These are phyloP conservation scores for Archivesica marissinica DNA, from an alignment of 1,140 invertebrate genomes.

Conservation along the genomic window DNA sequence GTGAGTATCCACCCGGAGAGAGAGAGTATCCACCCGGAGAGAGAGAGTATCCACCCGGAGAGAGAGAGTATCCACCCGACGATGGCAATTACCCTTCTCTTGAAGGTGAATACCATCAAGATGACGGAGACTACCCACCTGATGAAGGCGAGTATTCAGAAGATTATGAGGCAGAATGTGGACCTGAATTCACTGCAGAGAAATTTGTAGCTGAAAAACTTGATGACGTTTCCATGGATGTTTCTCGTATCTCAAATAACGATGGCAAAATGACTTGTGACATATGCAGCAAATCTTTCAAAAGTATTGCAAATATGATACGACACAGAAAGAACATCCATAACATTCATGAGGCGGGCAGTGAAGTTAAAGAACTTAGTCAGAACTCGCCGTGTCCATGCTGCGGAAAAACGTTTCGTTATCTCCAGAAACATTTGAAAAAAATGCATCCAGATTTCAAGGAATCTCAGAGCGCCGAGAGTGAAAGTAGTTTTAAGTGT, in stretches of 20 bases:
- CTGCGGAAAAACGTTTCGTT: constrained; percentile 26
- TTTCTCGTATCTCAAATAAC: background rate
- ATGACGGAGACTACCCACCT: background rate
- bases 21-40: too few relatives aligned
- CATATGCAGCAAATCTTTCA: constrained; percentile 48
- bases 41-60: too few relatives aligned
- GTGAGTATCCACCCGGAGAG: too few relatives aligned
- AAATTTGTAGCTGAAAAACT: constrained; percentile 54
- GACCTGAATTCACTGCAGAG: constrained; percentile 32
- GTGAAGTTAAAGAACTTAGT: background rate
- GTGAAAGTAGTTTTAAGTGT: background rate
- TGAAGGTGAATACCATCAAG: background rate
- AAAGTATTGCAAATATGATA: constrained; percentile 8
- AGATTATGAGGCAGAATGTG: background rate
- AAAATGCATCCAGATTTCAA: constrained; percentile 32
- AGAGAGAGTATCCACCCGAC: background rate
- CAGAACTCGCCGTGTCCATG: constrained; percentile 20
- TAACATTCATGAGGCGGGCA: background rate
- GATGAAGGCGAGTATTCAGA: constrained; percentile 21
- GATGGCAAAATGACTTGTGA: constrained; percentile 29
- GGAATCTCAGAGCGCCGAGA: background rate
- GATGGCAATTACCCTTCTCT: background rate
- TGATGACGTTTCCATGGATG: constrained; percentile 21
- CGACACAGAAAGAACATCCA: constrained; percentile 26
- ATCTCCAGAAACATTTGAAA: constrained; percentile 40